Base-by-base conservation (phyloP, 2,113 vertebrate genomes). In the Cromileptes altivelis region DNA sequence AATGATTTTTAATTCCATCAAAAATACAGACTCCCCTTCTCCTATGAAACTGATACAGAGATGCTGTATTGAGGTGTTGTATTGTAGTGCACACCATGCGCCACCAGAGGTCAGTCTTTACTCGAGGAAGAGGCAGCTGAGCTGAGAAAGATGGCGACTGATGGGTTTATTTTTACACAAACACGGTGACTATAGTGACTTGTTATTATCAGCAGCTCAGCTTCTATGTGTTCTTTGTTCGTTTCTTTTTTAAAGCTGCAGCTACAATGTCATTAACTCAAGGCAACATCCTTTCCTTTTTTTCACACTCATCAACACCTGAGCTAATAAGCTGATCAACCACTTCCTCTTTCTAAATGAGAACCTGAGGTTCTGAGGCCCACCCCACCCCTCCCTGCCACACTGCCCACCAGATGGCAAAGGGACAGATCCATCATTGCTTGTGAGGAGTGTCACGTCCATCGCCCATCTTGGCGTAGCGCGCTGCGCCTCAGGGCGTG, bases 381-480 rank as follows among this genome's bases (percentile, higher is more conserved):
- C 42, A 15, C n/a, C 72, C 67, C 80, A 12, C 27, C 70, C 68
- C 61, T 56, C 56, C 80, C 37, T 37, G 47, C 73, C 42, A 17
- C 68, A 3, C 80, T 30, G 9, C 62, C 77, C 81, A 82, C 78
- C 91, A 92, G 91, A 93, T 93, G 91, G 90, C 86, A 1, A 45
- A 53, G 83, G 49, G 65, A 87, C 74, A 78, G 61, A 84, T 91
- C 83, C 81, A 85, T 92, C 82, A 81, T 60, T 52, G 52, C 84
- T 89, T 76, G 84, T 64, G 83, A 88, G 61, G 56, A 89, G 57
- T 74, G 82, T 90, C 91, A 82, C 85, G 56, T 85, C 75, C 60
- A 4, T 63, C 33, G 70, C 42, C 87, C 80, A 72, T 79, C 77
- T 75, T 63, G 85, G 79, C 75, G 58, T 58, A 33, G 40, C 80